Percentiles rank a stretch among this genome's conserved stretches.
Conservation (phyloP, 1,140 invertebrate genomes). For the Calliphora vicina region DNA sequence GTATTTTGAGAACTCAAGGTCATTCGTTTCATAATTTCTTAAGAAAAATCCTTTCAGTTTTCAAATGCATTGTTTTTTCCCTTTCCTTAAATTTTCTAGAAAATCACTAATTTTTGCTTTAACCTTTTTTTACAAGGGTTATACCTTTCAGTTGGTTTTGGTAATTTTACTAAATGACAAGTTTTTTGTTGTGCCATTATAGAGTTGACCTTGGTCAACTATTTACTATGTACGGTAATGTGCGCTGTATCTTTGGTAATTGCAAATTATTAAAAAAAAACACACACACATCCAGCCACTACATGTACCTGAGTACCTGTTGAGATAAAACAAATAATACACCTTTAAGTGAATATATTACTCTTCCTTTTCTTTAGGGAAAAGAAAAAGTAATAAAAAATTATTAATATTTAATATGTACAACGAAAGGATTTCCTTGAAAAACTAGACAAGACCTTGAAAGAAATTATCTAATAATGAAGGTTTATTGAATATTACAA, state of each 20-base stretch:
- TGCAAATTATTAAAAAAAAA: not conserved
- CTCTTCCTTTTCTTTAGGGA: not conserved
- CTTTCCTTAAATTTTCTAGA: not conserved
- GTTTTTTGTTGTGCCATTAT: not conserved
- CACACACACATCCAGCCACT: not conserved
- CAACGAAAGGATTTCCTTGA: constrained; percentile 17
- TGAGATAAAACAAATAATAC: not conserved
- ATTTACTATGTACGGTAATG: not conserved
- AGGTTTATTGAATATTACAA: not conserved
- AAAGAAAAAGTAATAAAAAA: not conserved
- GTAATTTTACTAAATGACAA: not conserved
- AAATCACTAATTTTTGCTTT: not conserved
- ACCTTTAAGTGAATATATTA: not conserved
- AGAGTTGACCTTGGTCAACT: not conserved
- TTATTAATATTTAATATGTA: constrained; percentile 19
- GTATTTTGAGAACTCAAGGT: not conserved
- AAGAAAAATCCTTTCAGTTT: not conserved
- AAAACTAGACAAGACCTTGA: not conserved
- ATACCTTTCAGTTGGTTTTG: not conserved
- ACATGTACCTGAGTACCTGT: not conserved
- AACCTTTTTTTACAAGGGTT: not conserved
- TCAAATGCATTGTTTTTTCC: not conserved
- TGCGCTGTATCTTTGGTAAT: not conserved
- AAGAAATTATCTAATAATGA: not conserved
- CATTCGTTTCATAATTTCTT: not conserved